A percentile compares a stretch with the other conserved stretches of the same genome.
Evolutionary conservation across 2,888 invertebrate genomes (phyloP).

Genomic region (Chironomus riparius): DNA sequence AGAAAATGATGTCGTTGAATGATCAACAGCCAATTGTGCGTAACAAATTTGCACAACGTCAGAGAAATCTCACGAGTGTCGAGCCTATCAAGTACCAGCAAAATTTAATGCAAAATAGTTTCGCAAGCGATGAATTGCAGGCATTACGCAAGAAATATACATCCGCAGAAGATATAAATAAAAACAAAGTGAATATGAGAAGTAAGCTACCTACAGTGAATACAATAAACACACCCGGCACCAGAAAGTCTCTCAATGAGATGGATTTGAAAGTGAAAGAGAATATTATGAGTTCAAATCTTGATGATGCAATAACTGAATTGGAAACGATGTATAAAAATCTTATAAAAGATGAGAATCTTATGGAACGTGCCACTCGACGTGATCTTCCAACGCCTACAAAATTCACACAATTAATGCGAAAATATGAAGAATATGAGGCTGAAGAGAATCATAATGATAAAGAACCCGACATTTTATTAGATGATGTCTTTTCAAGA

Average conservation of each 20-base stretch:
- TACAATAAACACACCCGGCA: constrained; percentile 34
- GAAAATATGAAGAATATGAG: constrained; percentile 45
- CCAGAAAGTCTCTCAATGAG: constrained; percentile 30
- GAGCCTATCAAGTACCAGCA: constrained; percentile 33
- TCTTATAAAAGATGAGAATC: constrained; percentile 71
- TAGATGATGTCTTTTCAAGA: constrained; percentile 77
- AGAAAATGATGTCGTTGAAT: constrained; percentile 6
- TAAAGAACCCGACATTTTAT: constrained; percentile 71
- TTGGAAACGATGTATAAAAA: constrained; percentile 87
- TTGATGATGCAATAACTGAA: constrained; percentile 82
- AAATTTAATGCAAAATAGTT: constrained; percentile 40
- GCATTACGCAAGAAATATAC: constrained; percentile 27
- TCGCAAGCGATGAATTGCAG: constrained; percentile 9
- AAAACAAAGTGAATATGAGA: constrained; percentile 17
- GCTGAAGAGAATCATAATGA: constrained; percentile 45
- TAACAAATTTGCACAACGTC: neutral
- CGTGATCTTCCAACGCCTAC: constrained; percentile 49
- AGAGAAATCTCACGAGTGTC: constrained; percentile 34
- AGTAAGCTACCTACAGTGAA: constrained; percentile 36
- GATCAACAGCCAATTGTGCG: neutral
- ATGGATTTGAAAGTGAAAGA: constrained; percentile 31
- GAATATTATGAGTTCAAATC: constrained; percentile 50
- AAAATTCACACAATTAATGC: constrained; percentile 49
- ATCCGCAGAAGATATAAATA: constrained; percentile 27
- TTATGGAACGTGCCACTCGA: constrained; percentile 68